Percentiles rank a stretch among this genome's conserved stretches.
phyloP scores from a whole-genome alignment of 2,797 vertebrate species.

The Crocidura indochinensis region DNA sequence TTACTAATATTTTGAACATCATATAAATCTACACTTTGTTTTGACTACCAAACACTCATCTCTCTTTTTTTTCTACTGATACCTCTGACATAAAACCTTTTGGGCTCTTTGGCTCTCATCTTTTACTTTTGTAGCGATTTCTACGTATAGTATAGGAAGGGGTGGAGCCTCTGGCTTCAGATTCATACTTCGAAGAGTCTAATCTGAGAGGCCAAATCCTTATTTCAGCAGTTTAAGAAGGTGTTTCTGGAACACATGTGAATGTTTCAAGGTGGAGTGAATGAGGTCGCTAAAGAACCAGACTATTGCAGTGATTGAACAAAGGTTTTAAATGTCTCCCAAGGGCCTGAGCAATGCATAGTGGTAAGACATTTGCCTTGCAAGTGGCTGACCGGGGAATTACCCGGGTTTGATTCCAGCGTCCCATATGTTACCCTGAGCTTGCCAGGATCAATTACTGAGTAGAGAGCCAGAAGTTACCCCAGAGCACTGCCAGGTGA shows the following conservation, averaged over 20 bases:
- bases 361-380: too few relatives aligned
- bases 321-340: not conserved
- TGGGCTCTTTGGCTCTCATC: accelerated
- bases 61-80: not conserved
- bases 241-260: not conserved
- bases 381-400: too few relatives aligned
- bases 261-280: slow-evolving; percentile 27
- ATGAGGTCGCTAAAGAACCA: not conserved
- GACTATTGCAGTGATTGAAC: not conserved
- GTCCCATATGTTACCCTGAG: too few relatives aligned
- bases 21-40: not conserved
- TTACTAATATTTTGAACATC: slow-evolving; percentile 43
- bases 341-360: too few relatives aligned
- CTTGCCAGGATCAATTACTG: too few relatives aligned
- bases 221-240: not conserved
- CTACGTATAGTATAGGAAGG: not conserved
- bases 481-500: too few relatives aligned
- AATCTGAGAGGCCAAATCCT: not conserved
- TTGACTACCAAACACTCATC: not conserved
- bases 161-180: not conserved
- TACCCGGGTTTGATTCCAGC: too few relatives aligned
- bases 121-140: not conserved
- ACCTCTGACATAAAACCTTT: too few relatives aligned
- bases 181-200: not conserved
- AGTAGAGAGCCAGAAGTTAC: too few relatives aligned